Evolutionary conservation across 2,113 vertebrate genomes (phyloP), one percentile per base, ranked within the genome.

Genomic region (Aphyosemion australe): DNA sequence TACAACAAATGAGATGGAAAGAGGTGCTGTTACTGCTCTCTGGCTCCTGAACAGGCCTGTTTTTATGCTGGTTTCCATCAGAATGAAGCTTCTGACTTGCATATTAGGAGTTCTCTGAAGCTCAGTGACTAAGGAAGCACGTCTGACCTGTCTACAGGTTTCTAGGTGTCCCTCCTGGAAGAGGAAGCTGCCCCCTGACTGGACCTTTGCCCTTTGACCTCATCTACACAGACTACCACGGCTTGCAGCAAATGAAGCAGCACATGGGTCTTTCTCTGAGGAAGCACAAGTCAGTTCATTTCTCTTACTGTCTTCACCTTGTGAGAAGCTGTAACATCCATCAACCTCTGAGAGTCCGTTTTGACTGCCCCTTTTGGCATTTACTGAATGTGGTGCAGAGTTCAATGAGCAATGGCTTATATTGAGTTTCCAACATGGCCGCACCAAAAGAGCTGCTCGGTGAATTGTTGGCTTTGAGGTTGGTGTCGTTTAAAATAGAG

Each of bases 201-300:
- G 91, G 86, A 50, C 95, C 96, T 20, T 83, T 99, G 88, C 93
- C 95, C 61, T 99, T 99, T 0, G 96, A 99, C 92, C 94, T 99
- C 83, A 95, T 99, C 83, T 99, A 99, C 89, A 99, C 97, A 0
- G 97, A 99, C 91, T 99, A 99, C 90, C 97, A 98, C 0, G 97
- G 97, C 19, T 85, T 99, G 46, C 95, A 97, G 85, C 97, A 99
- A 79, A 98, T 99, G 96, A 97, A 95, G 76, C 96, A 96, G 80
- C 94, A 98, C 90, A 96, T 99, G 97, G 97, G 97, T 8, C 94
- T 99, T 43, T 99, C 97, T 37, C 95, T 99, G 79, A 95, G 90
- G 86, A 97, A 95, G 84, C 95, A 99, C 94, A 95, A 96, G 97
- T 99, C 62, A 94, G 95, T 79, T 10, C 34, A 37, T 10, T 37